Evolutionary conservation across 2,888 invertebrate genomes (phyloP).

Genomic region (Chaitophorus viminalis): DNA sequence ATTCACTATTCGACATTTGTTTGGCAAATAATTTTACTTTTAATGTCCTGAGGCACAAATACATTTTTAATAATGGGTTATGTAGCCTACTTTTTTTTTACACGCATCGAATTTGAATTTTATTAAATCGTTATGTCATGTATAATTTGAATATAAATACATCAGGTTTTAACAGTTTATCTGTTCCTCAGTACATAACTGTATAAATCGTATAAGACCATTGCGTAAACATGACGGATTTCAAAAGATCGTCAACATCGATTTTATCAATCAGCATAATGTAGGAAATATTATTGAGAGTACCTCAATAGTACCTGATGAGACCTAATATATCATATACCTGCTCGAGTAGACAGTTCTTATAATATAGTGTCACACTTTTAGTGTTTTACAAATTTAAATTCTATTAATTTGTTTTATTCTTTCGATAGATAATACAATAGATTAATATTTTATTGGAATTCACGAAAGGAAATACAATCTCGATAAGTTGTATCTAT

Average conservation of each 20-base stretch:
- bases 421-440: too few species aligned
- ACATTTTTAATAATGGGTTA: background rate
- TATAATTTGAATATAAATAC: background rate
- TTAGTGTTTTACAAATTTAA: too few species aligned
- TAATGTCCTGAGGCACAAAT: constrained; percentile 16
- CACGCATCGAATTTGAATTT: constrained; percentile 2
- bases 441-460: too few species aligned
- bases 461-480: too few species aligned
- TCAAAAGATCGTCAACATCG: background rate
- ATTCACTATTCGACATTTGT: background rate
- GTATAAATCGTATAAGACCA: background rate
- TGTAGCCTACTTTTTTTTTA: background rate
- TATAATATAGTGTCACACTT: too few species aligned
- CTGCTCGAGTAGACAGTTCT: too few species aligned
- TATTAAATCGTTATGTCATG: constrained; percentile 12
- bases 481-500: too few species aligned
- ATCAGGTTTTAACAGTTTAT: background rate
- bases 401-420: too few species aligned
- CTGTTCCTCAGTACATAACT: background rate
- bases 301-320: too few species aligned
- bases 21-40: constrained; percentile 1
- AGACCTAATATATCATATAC: too few species aligned
- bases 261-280: background rate
- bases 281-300: too few species aligned
- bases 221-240: background rate